Evolutionary conservation across 2,888 invertebrate genomes (phyloP).

Genomic region (Drosophila hamatofila): DNA sequence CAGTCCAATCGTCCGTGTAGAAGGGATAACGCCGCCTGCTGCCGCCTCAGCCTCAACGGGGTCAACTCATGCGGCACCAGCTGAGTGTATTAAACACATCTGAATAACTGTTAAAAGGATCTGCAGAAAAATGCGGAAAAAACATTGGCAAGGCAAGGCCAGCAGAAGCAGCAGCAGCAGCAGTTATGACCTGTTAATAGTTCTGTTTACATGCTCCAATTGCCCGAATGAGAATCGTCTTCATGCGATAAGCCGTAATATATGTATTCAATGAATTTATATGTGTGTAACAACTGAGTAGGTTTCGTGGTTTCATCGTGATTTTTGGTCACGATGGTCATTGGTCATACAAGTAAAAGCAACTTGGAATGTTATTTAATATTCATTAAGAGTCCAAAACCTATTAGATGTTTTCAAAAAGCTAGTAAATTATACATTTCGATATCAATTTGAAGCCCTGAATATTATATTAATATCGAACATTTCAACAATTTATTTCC

Average conservation of each 20-base stretch:
- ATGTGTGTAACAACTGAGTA: not conserved
- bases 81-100: constrained; percentile 49
- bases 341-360: not conserved
- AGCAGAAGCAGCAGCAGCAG: not conserved
- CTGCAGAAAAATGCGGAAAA: constrained; percentile 4
- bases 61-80: constrained; percentile 41
- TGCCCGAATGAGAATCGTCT: not conserved
- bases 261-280: not conserved
- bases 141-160: not conserved
- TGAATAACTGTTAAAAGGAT: constrained; percentile 40
- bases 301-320: not conserved
- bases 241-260: not conserved
- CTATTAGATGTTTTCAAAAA: too few species aligned
- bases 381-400: too few species aligned
- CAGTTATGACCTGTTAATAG: constrained; percentile 22
- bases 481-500: too few species aligned
- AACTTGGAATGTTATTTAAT: not conserved
- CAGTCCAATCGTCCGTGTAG: constrained; percentile 20
- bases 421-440: too few species aligned
- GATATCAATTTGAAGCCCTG: too few species aligned
- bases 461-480: too few species aligned
- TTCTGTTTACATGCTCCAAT: constrained; percentile 12
- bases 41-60: constrained; percentile 26
- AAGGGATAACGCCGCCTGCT: constrained; percentile 31
- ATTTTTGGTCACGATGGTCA: not conserved